A percentile compares a stretch with the other conserved stretches of the same genome.
These are phyloP conservation scores for Atractosteus spatula DNA, from an alignment of 2,113 vertebrate genomes.

Conservation along the genomic window DNA sequence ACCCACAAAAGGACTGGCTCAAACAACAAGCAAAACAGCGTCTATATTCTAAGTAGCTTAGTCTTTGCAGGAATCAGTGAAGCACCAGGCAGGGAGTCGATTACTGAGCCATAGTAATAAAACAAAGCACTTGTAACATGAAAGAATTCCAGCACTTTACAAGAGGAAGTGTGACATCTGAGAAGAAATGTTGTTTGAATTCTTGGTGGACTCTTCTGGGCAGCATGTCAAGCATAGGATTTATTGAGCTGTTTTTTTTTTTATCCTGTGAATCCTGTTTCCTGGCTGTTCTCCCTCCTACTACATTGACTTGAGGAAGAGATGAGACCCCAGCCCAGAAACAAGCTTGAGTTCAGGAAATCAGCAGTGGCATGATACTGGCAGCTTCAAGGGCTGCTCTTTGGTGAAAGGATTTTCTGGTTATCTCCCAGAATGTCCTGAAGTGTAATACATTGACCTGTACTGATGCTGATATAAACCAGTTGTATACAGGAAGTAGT, in stretches of 20 bases:
- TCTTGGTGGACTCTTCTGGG: conserved; percentile 52
- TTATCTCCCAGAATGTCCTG: conserved; percentile 62
- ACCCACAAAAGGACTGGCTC: no score
- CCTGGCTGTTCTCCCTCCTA: not conserved
- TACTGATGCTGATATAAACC: conserved; percentile 62
- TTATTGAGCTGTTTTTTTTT: not conserved
- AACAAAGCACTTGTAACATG: conserved; percentile 77
- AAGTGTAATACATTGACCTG: conserved; percentile 63
- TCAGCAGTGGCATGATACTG: conserved; percentile 47
- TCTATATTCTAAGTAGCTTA: no score
- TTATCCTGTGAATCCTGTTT: not conserved
- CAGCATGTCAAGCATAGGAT: conserved; percentile 50
- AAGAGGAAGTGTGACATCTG: conserved; percentile 78
- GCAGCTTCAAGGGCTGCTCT: conserved; percentile 59
- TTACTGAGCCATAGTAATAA: conserved; percentile 58
- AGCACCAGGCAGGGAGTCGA: conserved; percentile 40
- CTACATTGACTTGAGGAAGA: conserved; percentile 30
- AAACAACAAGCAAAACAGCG: no score
- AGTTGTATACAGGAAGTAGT: conserved; percentile 59
- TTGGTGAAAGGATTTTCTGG: conserved; percentile 66
- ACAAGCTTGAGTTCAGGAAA: conserved; percentile 35
- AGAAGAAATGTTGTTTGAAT: conserved; percentile 66
- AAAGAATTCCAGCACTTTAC: conserved; percentile 80
- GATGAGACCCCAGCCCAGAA: conserved; percentile 39
- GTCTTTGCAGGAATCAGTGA: conserved; percentile 33